These are phyloP conservation scores for Rousettus leschenaultii DNA, from an alignment of 2,113 vertebrate species.

Conservation along the genomic window DNA sequence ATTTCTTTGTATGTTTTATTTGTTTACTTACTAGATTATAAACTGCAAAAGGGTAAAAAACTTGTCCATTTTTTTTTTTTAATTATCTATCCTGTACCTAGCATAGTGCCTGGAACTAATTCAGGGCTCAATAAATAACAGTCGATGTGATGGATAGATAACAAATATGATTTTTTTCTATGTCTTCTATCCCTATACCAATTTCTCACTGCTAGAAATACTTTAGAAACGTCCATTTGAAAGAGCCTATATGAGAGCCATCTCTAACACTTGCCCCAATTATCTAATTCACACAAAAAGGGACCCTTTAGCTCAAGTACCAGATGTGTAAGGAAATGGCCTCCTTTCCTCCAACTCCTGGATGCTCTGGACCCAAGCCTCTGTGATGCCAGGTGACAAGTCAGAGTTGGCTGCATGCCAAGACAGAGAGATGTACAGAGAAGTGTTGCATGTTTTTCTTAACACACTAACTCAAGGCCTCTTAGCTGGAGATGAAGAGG, in stretches of 20 bases:
- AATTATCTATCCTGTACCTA: background rate
- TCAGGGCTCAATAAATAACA: background rate
- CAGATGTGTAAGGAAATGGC: background rate
- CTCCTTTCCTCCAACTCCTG: background rate
- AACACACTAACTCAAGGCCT: conserved; percentile 27
- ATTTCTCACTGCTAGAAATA: background rate
- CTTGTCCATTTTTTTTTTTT: background rate
- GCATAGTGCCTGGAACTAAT: background rate
- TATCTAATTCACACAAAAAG: background rate
- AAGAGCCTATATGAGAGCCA: background rate
- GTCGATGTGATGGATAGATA: background rate
- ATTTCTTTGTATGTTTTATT: conserved; percentile 19
- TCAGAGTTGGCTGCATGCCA: background rate
- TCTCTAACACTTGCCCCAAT: conserved; percentile 13
- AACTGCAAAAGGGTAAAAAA: background rate
- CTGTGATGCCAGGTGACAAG: conserved; percentile 7
- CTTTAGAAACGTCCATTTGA: background rate
- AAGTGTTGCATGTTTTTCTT: conserved; percentile 45
- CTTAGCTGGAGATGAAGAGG: conserved; percentile 55
- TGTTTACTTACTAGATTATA: background rate
- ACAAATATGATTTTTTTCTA: background rate
- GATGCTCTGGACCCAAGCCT: background rate
- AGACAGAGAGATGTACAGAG: background rate
- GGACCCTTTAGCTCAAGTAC: conserved; percentile 10
- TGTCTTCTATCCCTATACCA: background rate